Percentiles rank a stretch among this genome's conserved stretches.
phyloP scores from a whole-genome alignment of 2,113 vertebrate genomes.

The Calypte anna region DNA sequence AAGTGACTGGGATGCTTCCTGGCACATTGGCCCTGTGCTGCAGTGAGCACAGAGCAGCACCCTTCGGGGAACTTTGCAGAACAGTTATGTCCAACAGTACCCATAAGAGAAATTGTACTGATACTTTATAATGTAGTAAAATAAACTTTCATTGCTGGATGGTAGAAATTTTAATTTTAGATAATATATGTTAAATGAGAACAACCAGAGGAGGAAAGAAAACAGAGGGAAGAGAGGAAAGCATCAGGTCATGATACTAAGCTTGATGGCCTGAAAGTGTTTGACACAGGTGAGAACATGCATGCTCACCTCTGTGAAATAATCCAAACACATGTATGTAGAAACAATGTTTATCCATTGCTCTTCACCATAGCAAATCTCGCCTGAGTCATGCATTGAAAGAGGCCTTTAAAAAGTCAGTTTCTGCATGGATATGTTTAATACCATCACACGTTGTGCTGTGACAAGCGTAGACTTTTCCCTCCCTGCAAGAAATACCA shows the following conservation, averaged over 20 bases:
- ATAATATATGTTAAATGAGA: not conserved
- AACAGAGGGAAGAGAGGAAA: not conserved
- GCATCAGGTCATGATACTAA: not conserved
- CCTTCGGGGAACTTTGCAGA: not conserved
- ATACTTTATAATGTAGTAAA: not conserved
- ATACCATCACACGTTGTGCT: not conserved
- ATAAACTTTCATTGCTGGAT: not conserved
- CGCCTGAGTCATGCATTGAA: not conserved
- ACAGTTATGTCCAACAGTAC: not conserved
- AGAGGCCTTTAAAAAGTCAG: not conserved
- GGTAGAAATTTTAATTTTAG: not conserved
- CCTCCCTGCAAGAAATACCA: not conserved
- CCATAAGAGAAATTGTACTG: not conserved
- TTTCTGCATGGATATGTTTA: not conserved
- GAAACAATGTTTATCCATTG: not conserved
- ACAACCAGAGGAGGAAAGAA: not conserved
- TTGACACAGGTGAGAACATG: not conserved
- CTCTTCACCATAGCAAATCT: not conserved
- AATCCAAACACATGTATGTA: not conserved
- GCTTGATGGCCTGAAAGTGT: not conserved
- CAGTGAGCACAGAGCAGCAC: not conserved
- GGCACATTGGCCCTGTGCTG: not conserved
- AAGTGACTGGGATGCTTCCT: not conserved
- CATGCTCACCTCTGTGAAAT: not conserved
- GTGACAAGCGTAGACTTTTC: not conserved